Evolutionary conservation across 2,113 vertebrate species (phyloP).

Genomic region (Ictalurus furcatus): DNA sequence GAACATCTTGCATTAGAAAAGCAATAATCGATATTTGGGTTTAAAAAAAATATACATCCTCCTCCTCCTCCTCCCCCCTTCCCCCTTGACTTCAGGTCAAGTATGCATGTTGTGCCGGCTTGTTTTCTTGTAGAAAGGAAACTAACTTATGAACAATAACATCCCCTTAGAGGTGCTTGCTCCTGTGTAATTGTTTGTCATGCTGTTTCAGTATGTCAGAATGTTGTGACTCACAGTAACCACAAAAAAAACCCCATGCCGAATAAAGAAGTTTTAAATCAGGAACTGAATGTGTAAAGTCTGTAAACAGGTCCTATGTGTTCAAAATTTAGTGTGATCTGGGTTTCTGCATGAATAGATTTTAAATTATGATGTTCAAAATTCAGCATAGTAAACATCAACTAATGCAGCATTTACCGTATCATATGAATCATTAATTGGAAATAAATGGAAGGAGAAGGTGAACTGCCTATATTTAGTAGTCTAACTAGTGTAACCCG

Average conservation of each 20-base stretch:
- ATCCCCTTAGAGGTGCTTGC: slow-evolving; percentile 1
- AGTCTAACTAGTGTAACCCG: neutral
- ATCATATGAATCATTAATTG: neutral
- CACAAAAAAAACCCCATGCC: neutral
- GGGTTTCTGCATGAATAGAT: neutral
- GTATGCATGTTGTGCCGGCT: neutral
- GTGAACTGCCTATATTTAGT: neutral
- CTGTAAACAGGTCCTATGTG: neutral
- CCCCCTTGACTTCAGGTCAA: neutral
- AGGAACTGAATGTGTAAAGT: neutral
- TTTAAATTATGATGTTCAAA: neutral
- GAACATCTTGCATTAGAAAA: neutral
- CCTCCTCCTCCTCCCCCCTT: too few species aligned
- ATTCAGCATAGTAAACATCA: neutral
- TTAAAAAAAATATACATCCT: too few species aligned
- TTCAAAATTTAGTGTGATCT: neutral
- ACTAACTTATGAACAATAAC: neutral
- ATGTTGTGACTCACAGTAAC: slow-evolving; percentile 5
- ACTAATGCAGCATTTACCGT: neutral
- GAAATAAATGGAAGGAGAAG: neutral
- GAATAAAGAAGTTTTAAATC: slow-evolving; percentile 14
- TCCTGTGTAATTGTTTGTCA: slow-evolving; percentile 1
- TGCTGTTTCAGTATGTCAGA: neutral
- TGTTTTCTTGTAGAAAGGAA: slow-evolving; percentile 20
- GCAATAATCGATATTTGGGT: neutral